Percentiles rank a stretch among this genome's conserved stretches.
Conservation (phyloP, 2,797 vertebrate genomes). For the Pogonophryne albipinna region DNA sequence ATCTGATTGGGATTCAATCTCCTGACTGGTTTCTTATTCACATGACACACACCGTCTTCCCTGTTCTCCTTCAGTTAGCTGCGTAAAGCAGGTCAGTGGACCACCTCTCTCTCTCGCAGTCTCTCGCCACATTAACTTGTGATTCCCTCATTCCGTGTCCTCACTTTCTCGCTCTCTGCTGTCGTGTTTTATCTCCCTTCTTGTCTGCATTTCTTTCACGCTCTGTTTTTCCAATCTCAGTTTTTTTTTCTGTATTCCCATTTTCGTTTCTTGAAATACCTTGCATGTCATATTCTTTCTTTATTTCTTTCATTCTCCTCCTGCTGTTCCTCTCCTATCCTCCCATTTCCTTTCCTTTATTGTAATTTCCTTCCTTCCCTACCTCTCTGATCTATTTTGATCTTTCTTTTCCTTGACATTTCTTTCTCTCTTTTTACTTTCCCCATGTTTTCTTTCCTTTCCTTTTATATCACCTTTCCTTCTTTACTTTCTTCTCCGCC, state of each 20-base stretch:
- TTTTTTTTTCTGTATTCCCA: not conserved
- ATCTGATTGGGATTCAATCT: conserved; percentile 62
- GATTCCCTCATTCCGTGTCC: conserved; percentile 59
- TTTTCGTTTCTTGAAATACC: not conserved
- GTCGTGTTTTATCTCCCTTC: conserved; percentile 32
- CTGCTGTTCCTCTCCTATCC: not conserved
- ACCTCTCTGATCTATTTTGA: not conserved
- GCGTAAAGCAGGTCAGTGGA: conserved; percentile 77
- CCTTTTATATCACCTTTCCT: not conserved
- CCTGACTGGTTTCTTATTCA: conserved; percentile 61
- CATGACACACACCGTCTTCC: conserved; percentile 43
- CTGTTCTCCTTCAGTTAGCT: conserved; percentile 55
- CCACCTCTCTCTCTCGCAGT: conserved; percentile 34
- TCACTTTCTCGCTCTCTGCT: conserved; percentile 33
- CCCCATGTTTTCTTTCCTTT: not conserved
- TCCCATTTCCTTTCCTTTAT: not conserved
- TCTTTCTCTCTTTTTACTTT: too few relatives aligned
- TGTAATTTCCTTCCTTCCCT: not conserved
- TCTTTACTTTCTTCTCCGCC: not conserved
- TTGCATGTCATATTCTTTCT: not conserved
- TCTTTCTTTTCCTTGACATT: not conserved
- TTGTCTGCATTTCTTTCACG: conserved; percentile 14
- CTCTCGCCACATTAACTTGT: conserved; percentile 60
- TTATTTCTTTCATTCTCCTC: too few relatives aligned
- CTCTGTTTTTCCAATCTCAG: conserved; percentile 19